phyloP scores from a whole-genome alignment of 2,888 invertebrate genomes.

The Sinohyriopsis cumingii region DNA sequence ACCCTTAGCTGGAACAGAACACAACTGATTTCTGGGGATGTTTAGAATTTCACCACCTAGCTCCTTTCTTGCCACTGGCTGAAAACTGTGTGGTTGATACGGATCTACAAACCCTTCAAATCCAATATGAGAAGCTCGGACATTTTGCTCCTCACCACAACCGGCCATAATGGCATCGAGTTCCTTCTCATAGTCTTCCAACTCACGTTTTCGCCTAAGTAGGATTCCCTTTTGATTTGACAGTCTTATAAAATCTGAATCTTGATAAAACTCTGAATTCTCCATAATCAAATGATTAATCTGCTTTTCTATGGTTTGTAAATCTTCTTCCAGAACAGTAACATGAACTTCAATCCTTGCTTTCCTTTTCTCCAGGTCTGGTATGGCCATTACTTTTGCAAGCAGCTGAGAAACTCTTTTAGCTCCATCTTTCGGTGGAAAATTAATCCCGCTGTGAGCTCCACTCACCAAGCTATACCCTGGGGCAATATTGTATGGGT shows the following conservation, averaged over 20 bases:
- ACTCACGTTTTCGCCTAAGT: constrained; percentile 41
- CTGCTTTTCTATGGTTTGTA: constrained; percentile 38
- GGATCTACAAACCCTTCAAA: too few relatives aligned
- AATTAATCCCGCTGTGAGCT: too few relatives aligned
- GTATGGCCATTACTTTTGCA: constrained; percentile 33
- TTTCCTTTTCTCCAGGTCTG: constrained; percentile 42
- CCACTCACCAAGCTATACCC: too few relatives aligned
- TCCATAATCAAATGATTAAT: constrained; percentile 43
- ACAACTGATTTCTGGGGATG: too few relatives aligned
- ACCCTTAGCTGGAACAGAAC: too few relatives aligned
- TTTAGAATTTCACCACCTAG: too few relatives aligned
- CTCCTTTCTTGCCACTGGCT: too few relatives aligned
- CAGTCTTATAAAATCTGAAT: constrained; percentile 41
- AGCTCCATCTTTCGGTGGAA: too few relatives aligned
- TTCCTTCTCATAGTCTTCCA: constrained; percentile 39
- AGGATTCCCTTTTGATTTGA: constrained; percentile 45
- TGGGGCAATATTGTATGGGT: too few relatives aligned
- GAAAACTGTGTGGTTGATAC: too few relatives aligned
- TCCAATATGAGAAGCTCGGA: too few relatives aligned
- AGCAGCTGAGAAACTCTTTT: constrained; percentile 32
- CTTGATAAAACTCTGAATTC: constrained; percentile 47
- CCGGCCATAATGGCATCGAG: constrained; percentile 25
- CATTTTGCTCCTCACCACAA: constrained; percentile 3
- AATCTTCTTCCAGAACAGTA: constrained; percentile 43
- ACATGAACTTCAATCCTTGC: constrained; percentile 43